Conservation (phyloP, 2,113 vertebrate species). For the Serilophus lunatus region DNA sequence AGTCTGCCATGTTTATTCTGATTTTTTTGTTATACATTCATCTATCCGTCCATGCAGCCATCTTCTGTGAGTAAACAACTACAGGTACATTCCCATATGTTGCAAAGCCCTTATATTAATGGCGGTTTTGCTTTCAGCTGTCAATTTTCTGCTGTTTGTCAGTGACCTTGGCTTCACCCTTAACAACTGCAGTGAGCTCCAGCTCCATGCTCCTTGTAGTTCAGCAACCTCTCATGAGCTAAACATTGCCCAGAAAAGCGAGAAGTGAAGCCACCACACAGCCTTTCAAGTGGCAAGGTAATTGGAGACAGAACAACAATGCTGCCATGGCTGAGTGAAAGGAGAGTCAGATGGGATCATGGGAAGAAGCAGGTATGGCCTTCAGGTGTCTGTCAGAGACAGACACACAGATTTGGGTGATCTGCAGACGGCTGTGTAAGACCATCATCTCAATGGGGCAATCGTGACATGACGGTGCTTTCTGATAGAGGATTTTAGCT, state of each 20-base stretch:
- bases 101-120: not conserved
- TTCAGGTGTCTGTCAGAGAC: not conserved
- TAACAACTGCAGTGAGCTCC: not conserved
- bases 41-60: not conserved
- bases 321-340: not conserved
- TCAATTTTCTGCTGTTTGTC: not conserved
- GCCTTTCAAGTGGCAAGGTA: not conserved
- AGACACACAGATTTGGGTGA: not conserved
- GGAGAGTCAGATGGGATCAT: rapidly evolving
- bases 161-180: not conserved
- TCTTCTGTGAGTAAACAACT: not conserved
- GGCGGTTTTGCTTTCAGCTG: not conserved
- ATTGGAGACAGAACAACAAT: not conserved
- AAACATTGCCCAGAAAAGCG: not conserved
- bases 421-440: not conserved
- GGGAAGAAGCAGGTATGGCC: not conserved
- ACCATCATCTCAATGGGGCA: rapidly evolving
- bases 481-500: not conserved
- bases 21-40: rapidly evolving
- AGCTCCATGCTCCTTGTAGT: not conserved
- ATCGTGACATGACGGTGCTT: not conserved
- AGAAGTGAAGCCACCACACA: not conserved
- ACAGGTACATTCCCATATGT: not conserved
- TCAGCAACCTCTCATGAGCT: not conserved
- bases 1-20: rapidly evolving